Evolutionary conservation across 2,113 vertebrate genomes (phyloP).

Genomic region (Pitta sordida): DNA sequence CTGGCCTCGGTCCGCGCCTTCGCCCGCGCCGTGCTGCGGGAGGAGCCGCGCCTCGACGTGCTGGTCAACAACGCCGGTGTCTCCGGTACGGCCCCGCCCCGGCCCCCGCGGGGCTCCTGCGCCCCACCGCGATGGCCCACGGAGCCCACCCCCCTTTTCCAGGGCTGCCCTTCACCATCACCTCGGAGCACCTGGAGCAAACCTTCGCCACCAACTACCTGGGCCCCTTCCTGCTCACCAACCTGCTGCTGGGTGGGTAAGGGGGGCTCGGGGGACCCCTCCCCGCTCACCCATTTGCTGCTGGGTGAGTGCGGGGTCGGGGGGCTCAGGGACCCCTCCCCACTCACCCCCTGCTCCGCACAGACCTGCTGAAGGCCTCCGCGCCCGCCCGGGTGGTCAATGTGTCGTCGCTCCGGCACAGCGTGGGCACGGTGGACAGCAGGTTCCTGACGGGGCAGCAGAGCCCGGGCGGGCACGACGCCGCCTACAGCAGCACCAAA

Average conservation of each 20-base stretch:
- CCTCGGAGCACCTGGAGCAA: conserved; percentile 77
- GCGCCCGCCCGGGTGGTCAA: conserved; percentile 79
- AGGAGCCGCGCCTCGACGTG: conserved; percentile 80
- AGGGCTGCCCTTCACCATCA: conserved; percentile 78
- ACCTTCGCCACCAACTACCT: conserved; percentile 84
- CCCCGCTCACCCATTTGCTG: conserved; percentile 49
- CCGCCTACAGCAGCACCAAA: conserved; percentile 79
- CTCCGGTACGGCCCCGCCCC: conserved; percentile 53
- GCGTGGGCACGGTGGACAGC: conserved; percentile 64
- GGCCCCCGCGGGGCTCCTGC: rapidly evolving
- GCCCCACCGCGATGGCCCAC: rapidly evolving
- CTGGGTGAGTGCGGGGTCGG: conserved; percentile 67
- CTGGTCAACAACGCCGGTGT: conserved; percentile 84
- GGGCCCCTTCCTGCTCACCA: conserved; percentile 88
- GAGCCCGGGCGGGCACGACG: rapidly evolving
- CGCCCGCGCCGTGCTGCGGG: conserved; percentile 55
- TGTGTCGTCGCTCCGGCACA: conserved; percentile 78
- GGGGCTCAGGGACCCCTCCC: no score
- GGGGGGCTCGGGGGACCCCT: rapidly evolving
- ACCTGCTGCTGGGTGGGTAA: conserved; percentile 81
- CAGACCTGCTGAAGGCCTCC: conserved; percentile 79
- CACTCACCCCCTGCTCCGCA: not conserved
- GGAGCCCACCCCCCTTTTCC: not conserved
- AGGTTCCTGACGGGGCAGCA: conserved; percentile 73
- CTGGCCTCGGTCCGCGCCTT: conserved; percentile 81